A percentile compares a stretch with the other conserved stretches of the same genome.
phyloP scores from a whole-genome alignment of 2,888 invertebrate genomes.

The Nomada ruficornis region DNA sequence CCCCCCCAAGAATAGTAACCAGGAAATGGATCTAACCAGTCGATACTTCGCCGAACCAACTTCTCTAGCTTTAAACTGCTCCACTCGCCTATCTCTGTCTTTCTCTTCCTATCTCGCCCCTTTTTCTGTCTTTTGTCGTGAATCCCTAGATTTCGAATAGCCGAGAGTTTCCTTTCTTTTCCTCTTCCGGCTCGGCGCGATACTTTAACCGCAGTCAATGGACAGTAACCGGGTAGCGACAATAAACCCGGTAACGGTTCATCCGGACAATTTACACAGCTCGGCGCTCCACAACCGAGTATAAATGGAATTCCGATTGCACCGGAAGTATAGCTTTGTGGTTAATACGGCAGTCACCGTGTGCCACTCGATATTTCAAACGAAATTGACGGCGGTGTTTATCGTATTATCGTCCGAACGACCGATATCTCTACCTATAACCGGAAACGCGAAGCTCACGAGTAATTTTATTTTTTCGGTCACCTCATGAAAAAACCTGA shows the following conservation, averaged over 20 bases:
- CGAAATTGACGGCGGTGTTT: constrained; percentile 4
- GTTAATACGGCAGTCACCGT: constrained; percentile 48
- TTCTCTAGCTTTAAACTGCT: not conserved
- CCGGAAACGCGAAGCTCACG: constrained; percentile 5
- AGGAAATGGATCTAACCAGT: constrained; percentile 48
- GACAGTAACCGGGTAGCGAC: constrained; percentile 22
- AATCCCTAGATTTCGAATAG: not conserved
- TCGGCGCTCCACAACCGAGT: constrained; percentile 51
- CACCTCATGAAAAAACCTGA: not conserved
- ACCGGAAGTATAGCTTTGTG: constrained; percentile 59
- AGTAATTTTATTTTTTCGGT: not conserved
- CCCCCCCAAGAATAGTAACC: constrained; percentile 30
- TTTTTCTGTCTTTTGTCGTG: constrained; percentile 3
- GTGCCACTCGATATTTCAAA: constrained; percentile 4
- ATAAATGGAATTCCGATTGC: constrained; percentile 58
- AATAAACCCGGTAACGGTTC: constrained; percentile 53
- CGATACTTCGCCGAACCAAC: constrained; percentile 16
- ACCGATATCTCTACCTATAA: not conserved
- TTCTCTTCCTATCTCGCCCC: not conserved
- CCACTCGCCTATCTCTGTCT: too few species aligned
- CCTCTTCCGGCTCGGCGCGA: not conserved
- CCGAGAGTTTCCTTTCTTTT: not conserved
- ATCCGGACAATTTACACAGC: constrained; percentile 56
- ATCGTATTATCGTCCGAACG: not conserved
- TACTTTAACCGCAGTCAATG: constrained; percentile 11